Evolutionary conservation across 2,113 vertebrate species (phyloP), one percentile per base, ranked within the genome.

Genomic region (Ancistrus triradiatus): DNA sequence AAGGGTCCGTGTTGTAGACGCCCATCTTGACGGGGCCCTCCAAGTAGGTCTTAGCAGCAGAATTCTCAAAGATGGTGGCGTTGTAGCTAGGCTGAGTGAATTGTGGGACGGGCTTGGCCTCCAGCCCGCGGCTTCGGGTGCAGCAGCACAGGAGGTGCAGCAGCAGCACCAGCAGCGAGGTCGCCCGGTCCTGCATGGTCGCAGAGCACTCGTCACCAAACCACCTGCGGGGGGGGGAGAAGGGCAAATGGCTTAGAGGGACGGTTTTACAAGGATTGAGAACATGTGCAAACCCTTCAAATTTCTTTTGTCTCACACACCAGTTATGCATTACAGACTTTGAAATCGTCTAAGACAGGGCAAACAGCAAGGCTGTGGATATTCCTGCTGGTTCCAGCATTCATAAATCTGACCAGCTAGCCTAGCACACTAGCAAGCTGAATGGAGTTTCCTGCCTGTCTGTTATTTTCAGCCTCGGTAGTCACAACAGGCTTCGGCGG

Each of bases 21-120:
- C 96, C 96, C 95, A 99, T 99, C 88, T 97, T 97, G 46, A 84
- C 75, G 2, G 91, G 92, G 77, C 92, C 94, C 59, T 95, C 92
- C 24, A 97, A 84, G 0, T 95, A 98, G 58, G 95, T 97, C 81
- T 97, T 98, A 65, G 94, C 94, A 74, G 96, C 95, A 35, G 96
- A 98, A 85, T 99, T 99, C 79, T 99, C 96, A 1, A 91, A 94
- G 72, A 98, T 93, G 31, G 93, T 97, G 79, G 94, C 87, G 37
- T 97, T 92, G 85, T 99, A 99, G 69, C 91, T 83, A 63, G 77
- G 70, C 66, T 89, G 88, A 1, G 94, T 95, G 81, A 98, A 99
- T 7, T 88, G 93, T 83, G 93, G 79, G 70, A 86, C 56, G 49
- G 80, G 28, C 2, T 62, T 74, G 61, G 82, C 78, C 49, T 77